Evolutionary conservation across 2,113 vertebrate species (phyloP).

Genomic region (Butastur rufipennis): DNA sequence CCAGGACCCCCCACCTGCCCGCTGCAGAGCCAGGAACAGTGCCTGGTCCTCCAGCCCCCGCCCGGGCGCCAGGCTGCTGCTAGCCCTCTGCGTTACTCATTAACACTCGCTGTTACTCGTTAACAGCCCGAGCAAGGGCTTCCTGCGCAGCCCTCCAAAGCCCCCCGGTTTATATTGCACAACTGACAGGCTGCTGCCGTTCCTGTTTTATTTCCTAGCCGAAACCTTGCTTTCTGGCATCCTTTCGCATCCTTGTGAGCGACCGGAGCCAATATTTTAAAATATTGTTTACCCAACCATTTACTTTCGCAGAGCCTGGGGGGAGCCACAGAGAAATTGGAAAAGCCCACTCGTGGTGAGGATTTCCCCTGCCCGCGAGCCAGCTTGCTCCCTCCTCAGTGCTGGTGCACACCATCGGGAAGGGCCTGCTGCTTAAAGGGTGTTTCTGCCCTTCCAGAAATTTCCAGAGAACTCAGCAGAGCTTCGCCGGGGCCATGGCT

Average conservation of each 20-base stretch:
- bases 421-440: background rate
- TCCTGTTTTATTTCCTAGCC: background rate
- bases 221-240: background rate
- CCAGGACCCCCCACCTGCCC: background rate
- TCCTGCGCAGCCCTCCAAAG: background rate
- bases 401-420: accelerated
- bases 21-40: background rate
- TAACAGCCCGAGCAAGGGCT: background rate
- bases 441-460: background rate
- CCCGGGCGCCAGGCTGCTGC: background rate
- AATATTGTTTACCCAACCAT: background rate
- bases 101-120: background rate
- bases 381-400: background rate
- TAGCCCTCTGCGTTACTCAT: background rate
- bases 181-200: background rate
- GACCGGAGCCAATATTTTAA: background rate
- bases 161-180: background rate
- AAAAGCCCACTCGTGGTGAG: background rate
- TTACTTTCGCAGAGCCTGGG: background rate
- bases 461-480: background rate
- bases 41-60: background rate
- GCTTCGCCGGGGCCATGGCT: accelerated
- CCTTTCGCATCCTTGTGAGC: background rate
- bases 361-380: accelerated
- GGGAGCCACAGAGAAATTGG: background rate